Base-by-base conservation (phyloP, 1,140 invertebrate genomes). In the Stenopsyche tienmushanensis region DNA sequence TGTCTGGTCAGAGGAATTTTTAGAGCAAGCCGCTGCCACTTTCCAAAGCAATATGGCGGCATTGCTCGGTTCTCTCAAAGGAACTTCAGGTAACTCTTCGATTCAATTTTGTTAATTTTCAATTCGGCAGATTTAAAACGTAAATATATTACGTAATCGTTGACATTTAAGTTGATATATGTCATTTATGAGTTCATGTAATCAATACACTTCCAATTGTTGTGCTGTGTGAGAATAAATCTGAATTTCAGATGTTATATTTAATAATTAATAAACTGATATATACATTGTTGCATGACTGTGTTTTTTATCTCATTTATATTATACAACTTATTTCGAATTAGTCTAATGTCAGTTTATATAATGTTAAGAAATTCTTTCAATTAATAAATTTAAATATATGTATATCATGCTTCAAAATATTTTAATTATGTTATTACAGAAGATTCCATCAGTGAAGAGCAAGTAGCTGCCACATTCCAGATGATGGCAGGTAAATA, bases 1-100 rank as follows among this genome's bases (percentile, higher is more conserved):
- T 67, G 74, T 80, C 69, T 85, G 85, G 85, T 81, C 80, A 21
- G 83, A 86, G 50, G 85, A 87, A 65, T 86, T 87, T 71, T 81
- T 86, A 8, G 82, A 84, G 64, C 81, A 86, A 71, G 84, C 84
- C 0, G 83, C 84, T 0, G 74, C 77, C 15, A 83, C 86, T 66
- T 87, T 86, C 72, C 84, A 87, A 72, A 81, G 77, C 67, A 86
- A 84, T 65, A 84, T 87, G 76, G 78, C 83, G 0, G 76, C 79
- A n/a, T 77, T 85, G 20, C 71, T 85, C 0, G 78, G 79, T 29
- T 76, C 73, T 13, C 75, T 80, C 21, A 80, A 77, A 20, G 79
- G 77, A 20, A 74, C 79, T 1, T 72, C 75, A 39, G 77, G 81
- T 77, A 42, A 49, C 20, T 69, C 47, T 13, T 41, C 42, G 13